Base-by-base conservation (phyloP, 2,888 invertebrate genomes). In the Agapetus fuscipes region DNA sequence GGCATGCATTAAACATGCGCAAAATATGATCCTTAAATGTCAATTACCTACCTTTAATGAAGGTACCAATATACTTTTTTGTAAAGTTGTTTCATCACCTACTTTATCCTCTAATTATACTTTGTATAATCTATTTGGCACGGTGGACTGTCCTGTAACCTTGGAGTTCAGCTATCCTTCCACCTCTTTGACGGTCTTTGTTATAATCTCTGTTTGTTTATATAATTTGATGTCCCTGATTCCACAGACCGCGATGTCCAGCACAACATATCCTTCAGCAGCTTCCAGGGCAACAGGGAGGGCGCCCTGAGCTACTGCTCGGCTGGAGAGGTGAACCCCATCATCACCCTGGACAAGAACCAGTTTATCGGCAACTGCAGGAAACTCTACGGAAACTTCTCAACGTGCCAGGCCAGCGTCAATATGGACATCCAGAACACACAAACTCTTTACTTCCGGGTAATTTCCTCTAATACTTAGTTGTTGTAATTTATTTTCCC, bases 291-390 rank as follows among this genome's bases (percentile, higher is more conserved):
- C 30, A 93, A 95, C 54, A 78, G 83, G 39, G 83, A 86, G 53
- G 95, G 95, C 9, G 95, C 90, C 3, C 71, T 96, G 2, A 73
- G 78, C 7, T 95, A 95, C 57, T 76, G 81, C 31, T 89, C 90
- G 14, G 94, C 89, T 0, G 97, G 97, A 0, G 96, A 96, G 67
- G 85, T 93, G 0, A 94, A 94, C 52, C 96, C 96, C 0, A 75
- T 86, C 12, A 72, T 96, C 9, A 87, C 89, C 0, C 71, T 96
- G 1, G 85, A 86, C 46, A 79, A 82, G 49, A 95, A 93, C 61
- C 85, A 88, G 54, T 80, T 98, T 46, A 74, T 74, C 28, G 64
- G 78, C 39, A 97, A 97, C 59, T 95, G 98, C 39, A 71, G 80
- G 9, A 83, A 88, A 52, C 66, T 97, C 16, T 94, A 93, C 54